These are phyloP conservation scores for Erinaceus europaeus DNA, from an alignment of 2,113 vertebrate genomes.

Conservation along the genomic window DNA sequence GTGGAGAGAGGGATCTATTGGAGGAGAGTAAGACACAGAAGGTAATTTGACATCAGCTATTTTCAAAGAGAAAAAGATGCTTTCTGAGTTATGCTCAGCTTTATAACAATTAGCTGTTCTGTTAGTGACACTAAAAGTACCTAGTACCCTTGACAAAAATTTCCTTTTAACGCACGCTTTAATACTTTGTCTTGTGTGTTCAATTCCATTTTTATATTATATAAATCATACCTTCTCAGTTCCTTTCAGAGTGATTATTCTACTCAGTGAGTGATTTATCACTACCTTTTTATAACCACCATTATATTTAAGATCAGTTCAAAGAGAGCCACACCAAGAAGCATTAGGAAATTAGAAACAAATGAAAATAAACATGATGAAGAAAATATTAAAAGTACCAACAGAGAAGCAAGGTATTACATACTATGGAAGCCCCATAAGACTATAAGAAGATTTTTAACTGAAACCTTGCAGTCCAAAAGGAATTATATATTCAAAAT, in stretches of 20 bases:
- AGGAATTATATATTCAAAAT: not conserved
- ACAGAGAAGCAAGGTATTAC: not conserved
- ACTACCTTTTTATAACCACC: not conserved
- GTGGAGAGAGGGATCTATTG: too few relatives aligned
- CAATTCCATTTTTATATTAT: constrained; percentile 22
- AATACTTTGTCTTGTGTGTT: not conserved
- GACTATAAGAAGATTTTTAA: not conserved
- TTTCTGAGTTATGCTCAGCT: constrained; percentile 4
- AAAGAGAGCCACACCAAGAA: not conserved
- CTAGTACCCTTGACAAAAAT: constrained; percentile 2
- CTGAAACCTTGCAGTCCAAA: not conserved
- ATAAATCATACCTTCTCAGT: constrained; percentile 6
- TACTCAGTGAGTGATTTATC: constrained; percentile 55
- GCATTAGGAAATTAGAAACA: not conserved
- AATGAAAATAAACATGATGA: not conserved
- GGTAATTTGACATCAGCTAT: not conserved
- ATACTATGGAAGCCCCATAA: not conserved
- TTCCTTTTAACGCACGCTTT: not conserved
- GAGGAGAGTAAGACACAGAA: not conserved
- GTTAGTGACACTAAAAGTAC: constrained; percentile 18
- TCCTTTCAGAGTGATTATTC: constrained; percentile 60
- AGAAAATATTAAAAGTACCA: not conserved
- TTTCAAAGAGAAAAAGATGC: not conserved
- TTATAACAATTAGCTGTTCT: constrained; percentile 35
- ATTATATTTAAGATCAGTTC: not conserved